Conservation (phyloP, 2,797 vertebrate genomes). For the Anabas testudineus region DNA sequence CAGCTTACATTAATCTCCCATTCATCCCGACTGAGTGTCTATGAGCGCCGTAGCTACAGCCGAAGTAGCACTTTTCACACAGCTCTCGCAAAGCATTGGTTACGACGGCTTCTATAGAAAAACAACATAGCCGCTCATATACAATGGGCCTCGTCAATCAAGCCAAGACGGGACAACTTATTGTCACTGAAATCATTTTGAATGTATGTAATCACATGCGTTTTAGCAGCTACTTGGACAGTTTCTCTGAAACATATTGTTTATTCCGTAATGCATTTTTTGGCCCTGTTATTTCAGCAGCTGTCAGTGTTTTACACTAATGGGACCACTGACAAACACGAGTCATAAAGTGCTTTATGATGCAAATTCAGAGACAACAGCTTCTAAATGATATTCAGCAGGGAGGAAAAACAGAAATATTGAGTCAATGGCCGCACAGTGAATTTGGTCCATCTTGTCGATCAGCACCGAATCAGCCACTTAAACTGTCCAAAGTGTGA, state of each 20-base stretch:
- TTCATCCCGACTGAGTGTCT: background rate
- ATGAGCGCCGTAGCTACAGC: background rate
- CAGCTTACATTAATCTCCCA: background rate
- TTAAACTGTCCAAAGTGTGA: constrained; percentile 74
- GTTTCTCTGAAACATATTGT: constrained; percentile 27
- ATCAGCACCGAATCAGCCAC: constrained; percentile 47
- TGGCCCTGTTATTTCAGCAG: constrained; percentile 44
- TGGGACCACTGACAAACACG: constrained; percentile 50
- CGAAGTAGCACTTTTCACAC: constrained; percentile 4
- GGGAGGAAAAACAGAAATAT: constrained; percentile 31
- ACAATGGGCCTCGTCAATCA: constrained; percentile 17
- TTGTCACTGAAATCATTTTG: constrained; percentile 42
- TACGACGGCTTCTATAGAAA: constrained; percentile 8
- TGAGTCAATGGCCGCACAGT: constrained; percentile 32
- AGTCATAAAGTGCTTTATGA: constrained; percentile 40
- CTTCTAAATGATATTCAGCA: constrained; percentile 36
- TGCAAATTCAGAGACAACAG: constrained; percentile 51
- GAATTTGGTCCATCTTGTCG: constrained; percentile 44
- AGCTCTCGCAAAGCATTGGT: constrained; percentile 13
- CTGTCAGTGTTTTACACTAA: constrained; percentile 53
- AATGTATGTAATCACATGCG: constrained; percentile 52
- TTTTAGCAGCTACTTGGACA: constrained; percentile 18
- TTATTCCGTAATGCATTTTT: constrained; percentile 33
- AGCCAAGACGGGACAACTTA: constrained; percentile 14
- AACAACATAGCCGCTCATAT: constrained; percentile 27